Conservation (phyloP, 2,113 vertebrate species). For the Cyrtonyx montezumae region DNA sequence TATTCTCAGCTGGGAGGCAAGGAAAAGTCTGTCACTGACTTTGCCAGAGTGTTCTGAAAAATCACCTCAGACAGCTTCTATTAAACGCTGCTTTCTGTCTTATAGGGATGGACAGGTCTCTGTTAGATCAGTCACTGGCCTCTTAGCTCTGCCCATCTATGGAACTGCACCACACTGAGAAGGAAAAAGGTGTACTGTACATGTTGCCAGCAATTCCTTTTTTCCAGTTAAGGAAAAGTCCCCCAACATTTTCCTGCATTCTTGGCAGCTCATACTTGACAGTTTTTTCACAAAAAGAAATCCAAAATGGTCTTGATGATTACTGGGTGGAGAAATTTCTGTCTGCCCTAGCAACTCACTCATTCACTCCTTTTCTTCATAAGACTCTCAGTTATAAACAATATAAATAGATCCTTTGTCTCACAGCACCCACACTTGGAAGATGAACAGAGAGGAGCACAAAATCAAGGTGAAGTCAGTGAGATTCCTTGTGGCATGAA, state of each 20-base stretch:
- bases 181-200: background rate
- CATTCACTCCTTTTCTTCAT: fast-evolving
- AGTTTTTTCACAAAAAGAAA: background rate
- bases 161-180: background rate
- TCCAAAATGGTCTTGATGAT: background rate
- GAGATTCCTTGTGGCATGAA: background rate
- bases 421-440: background rate
- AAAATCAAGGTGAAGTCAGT: constrained; percentile 15
- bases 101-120: background rate
- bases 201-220: background rate
- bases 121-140: background rate
- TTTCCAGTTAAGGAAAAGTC: background rate
- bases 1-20: background rate
- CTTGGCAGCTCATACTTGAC: background rate
- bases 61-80: background rate
- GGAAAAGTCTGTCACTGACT: background rate
- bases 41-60: background rate
- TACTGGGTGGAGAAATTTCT: background rate
- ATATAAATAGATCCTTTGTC: constrained; percentile 33
- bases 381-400: background rate
- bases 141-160: background rate
- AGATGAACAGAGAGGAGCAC: background rate
- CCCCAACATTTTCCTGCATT: background rate
- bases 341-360: background rate
- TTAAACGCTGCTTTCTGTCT: background rate